Conservation (phyloP, 2,797 vertebrate genomes). For the Diplodus puntazzo region DNA sequence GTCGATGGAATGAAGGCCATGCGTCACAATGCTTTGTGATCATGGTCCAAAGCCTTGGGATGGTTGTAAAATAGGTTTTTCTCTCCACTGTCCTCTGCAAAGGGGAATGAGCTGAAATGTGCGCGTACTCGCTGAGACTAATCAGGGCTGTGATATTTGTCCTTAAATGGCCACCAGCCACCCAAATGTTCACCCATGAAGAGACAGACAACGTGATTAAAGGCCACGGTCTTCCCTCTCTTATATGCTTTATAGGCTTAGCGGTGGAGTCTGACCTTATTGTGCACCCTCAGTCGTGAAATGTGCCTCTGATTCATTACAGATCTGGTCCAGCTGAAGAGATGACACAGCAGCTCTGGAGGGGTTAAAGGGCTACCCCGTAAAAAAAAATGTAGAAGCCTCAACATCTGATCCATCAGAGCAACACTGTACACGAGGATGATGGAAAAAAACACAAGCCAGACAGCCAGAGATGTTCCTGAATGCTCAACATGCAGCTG, state of each 20-base stretch:
- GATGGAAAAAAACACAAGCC: neutral
- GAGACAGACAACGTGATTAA: neutral
- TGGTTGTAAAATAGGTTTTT: neutral
- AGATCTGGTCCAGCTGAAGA: neutral
- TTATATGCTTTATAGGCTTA: slow-evolving; percentile 1
- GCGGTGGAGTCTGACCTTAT: neutral
- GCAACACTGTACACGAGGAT: neutral
- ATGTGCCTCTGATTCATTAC: neutral
- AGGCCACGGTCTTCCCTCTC: neutral
- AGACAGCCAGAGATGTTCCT: slow-evolving; percentile 15
- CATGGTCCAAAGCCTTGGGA: neutral
- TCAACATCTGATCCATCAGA: slow-evolving; percentile 6
- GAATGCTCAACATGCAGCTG: slow-evolving; percentile 3
- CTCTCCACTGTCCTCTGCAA: neutral
- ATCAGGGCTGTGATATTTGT: neutral
- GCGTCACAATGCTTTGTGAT: neutral
- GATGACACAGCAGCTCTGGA: neutral
- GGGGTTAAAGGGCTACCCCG: neutral
- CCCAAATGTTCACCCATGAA: neutral
- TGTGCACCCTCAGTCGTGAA: neutral
- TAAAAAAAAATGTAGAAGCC: neutral
- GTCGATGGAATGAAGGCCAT: neutral
- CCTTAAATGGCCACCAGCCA: neutral
- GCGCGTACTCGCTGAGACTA: neutral
- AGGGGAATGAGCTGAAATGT: neutral